Base-by-base conservation (phyloP, 2,113 vertebrate genomes). In the Haemorhous mexicanus region DNA sequence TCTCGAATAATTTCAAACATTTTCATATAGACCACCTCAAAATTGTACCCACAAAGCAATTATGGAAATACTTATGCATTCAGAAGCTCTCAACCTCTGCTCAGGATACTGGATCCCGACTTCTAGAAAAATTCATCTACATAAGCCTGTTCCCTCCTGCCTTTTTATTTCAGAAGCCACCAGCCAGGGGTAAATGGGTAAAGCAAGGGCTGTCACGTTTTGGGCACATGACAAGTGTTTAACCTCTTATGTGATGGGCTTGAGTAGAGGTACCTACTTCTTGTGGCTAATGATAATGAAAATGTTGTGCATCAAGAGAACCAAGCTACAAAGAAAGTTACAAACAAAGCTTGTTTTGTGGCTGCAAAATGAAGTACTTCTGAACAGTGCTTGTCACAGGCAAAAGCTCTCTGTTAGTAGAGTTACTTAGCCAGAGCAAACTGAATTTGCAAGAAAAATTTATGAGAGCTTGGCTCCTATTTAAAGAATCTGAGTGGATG, bases 171-270 rank as follows among this genome's bases (percentile, higher is more conserved):
- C 66, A 93, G 80, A 93, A 91, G 6, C 16, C 28, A 32, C 72
- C 52, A 79, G 58, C 63, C 7, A 62, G 11, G 10, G 16, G 7
- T 58, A 79, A 66, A 78, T 0, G 1, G 4, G 5, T 53, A 85
- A 78, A 63, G 30, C 0, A 1, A 75, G 28, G 7, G 5, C 2
- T 63, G 5, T 63, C 3, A 5, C 39, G 21, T 37, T 73, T 84
- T 63, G 19, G 3, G 4, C 23, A 16, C 5, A 2, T 64, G 53
- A 39, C 0, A 1, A 35, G 21, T 1, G 6, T 14, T 84, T 14
- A 50, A 2, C 11, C 33, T 72, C 5, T 33, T 84, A 13, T 3
- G 8, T 26, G 13, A 52, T 14, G 5, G 2, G 7, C 39, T 81
- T 69, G 17, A 17, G 5, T 16, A 69, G 35, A 78, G 55, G 20